Evolutionary conservation across 1,140 invertebrate species (phyloP).

Genomic region (Lucilia cuprina): DNA sequence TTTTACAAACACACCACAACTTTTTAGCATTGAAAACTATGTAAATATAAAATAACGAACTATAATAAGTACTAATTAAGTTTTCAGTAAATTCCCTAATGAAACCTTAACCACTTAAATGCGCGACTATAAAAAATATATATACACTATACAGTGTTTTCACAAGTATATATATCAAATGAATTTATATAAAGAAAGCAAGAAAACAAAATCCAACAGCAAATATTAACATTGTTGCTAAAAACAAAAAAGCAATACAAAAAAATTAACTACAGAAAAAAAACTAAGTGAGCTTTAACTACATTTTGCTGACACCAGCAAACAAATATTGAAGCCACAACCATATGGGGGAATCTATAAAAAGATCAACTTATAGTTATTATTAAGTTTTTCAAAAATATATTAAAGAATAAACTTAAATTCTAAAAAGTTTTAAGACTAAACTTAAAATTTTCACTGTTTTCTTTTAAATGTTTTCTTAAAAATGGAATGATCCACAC

Average conservation of each 20-base stretch:
- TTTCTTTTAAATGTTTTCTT: no score
- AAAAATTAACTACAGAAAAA: neutral
- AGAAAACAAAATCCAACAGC: neutral
- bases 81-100: neutral
- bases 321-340: neutral
- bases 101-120: neutral
- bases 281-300: neutral
- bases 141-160: no score
- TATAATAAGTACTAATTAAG: neutral
- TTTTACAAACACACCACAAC: neutral
- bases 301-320: slow-evolving; percentile 5
- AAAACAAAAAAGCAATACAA: neutral
- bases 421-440: neutral
- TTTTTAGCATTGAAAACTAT: neutral
- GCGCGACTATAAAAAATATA: no score
- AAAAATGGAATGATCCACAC: no score
- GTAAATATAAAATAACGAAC: neutral
- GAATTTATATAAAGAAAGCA: neutral
- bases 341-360: neutral
- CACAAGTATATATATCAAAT: neutral
- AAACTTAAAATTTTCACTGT: neutral
- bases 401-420: no score
- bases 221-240: neutral
- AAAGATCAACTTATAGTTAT: no score
- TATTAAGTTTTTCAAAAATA: no score